These are phyloP conservation scores for Mus pahari DNA, from an alignment of 2,113 vertebrate genomes.

Conservation along the genomic window DNA sequence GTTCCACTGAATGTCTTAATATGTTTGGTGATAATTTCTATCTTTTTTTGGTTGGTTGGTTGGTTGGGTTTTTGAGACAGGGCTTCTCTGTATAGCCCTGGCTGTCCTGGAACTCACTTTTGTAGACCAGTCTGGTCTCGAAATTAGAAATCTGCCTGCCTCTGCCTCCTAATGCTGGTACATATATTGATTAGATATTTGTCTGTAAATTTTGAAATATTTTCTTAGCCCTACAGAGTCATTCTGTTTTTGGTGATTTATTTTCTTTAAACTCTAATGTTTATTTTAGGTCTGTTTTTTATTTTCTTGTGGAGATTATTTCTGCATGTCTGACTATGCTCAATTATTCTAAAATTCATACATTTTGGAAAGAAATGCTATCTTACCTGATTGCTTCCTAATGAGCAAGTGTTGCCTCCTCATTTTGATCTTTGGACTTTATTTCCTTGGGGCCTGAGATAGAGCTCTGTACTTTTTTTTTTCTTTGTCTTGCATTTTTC, in stretches of 20 bases:
- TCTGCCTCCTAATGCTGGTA: too few species aligned
- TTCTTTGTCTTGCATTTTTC: constrained; percentile 63
- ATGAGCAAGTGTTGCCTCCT: constrained; percentile 49
- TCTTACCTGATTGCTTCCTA: constrained; percentile 63
- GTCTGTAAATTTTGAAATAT: constrained; percentile 30
- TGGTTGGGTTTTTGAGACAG: too few species aligned
- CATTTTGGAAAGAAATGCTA: constrained; percentile 65
- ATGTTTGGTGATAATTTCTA: neutral
- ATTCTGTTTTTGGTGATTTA: constrained; percentile 2
- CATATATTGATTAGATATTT: neutral
- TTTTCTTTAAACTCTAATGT: neutral
- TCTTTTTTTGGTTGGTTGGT: too few species aligned
- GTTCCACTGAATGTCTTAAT: neutral
- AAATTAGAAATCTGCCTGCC: too few species aligned
- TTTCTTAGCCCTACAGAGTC: neutral
- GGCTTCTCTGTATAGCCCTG: too few species aligned
- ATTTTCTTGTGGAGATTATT: constrained; percentile 63
- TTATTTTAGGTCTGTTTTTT: constrained; percentile 38
- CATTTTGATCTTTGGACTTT: constrained; percentile 56
- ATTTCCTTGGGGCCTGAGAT: constrained; percentile 47
- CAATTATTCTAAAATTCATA: constrained; percentile 62
- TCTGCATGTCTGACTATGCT: constrained; percentile 53
- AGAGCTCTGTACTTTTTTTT: constrained; percentile 54
- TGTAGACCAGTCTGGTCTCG: too few species aligned
- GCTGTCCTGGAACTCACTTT: too few species aligned